Evolutionary conservation across 2,113 vertebrate species (phyloP), one percentile per base, ranked within the genome.

Genomic region (Macroglossus sobrinus): DNA sequence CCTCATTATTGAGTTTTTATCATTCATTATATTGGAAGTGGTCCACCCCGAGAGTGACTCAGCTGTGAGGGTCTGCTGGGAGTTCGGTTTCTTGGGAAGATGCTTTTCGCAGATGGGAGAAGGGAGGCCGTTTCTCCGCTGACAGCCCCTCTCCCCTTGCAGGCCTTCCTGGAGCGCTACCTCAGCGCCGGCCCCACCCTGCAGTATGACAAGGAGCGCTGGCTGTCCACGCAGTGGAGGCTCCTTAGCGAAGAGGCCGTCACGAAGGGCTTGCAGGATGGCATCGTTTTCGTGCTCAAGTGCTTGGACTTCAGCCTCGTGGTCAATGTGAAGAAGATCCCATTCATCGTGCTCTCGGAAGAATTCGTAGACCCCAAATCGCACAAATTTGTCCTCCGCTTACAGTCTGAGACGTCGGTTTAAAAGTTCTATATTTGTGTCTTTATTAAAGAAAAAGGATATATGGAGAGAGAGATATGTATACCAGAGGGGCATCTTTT

Each of bases 151-250:
- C 53, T 82, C 74, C 89, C 5, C 61, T 88, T 76, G 45, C 97
- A 99, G 99, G 99, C 98, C 79, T 99, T 99, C 92, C 98, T 99
- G 47, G 98, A 99, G 89, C 98, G 98, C 85, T 99, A 99, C 98
- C 98, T 99, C 97, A 97, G 71, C 18, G 98, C 98, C 0, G 98
- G 99, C 79, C 99, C 99, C 90, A 98, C 98, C 61, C 97, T 99
- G 79, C 98, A 99, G 79, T 99, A 99, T 0, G 98, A 98, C 97
- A 98, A 93, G 94, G 98, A 98, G 63, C 98, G 98, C 86, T 99
- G 99, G 98, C 98, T 99, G 30, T 98, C 98, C 45, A 98, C 98
- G 57, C 98, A 99, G 95, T 99, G 99, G 99, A 98, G 98, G 0
- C 98, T 99, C 1, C 84, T 99, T 50, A 99, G 99, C 0, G 99